Evolutionary conservation across 2,888 invertebrate species (phyloP).

Genomic region (Augiades crinisus): DNA sequence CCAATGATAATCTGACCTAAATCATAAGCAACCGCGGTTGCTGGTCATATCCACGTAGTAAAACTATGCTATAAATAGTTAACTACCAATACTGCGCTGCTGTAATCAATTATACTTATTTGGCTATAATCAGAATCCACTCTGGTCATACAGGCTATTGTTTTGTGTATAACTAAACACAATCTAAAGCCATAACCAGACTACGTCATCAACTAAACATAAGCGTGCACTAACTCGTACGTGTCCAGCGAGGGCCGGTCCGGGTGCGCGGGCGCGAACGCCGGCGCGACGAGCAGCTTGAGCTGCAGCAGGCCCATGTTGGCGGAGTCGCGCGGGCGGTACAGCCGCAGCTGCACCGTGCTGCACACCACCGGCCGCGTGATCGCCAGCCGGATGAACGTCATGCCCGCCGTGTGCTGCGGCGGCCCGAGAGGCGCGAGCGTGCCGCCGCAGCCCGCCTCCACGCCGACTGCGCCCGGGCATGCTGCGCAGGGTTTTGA

Average conservation of each 20-base stretch:
- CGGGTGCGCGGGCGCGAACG: slow-evolving; percentile 82
- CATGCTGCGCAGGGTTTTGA: slow-evolving; percentile 87
- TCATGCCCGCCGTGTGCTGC: slow-evolving; percentile 92
- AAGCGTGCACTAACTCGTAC: slow-evolving; percentile 38
- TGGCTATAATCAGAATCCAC: no score
- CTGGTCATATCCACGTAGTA: no score
- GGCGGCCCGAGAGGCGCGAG: slow-evolving; percentile 93
- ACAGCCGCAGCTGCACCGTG: slow-evolving; percentile 86
- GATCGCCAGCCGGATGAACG: slow-evolving; percentile 91
- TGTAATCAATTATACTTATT: no score
- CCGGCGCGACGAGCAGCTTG: slow-evolving; percentile 90
- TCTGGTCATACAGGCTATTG: no score
- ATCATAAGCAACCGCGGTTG: no score
- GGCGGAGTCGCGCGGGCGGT: slow-evolving; percentile 93
- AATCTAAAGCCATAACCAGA: no score
- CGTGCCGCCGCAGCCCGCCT: slow-evolving; percentile 90
- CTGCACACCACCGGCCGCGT: slow-evolving; percentile 93
- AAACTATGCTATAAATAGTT: no score
- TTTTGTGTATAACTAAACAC: no score
- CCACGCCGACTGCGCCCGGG: slow-evolving; percentile 93
- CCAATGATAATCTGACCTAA: no score
- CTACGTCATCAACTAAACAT: no score
- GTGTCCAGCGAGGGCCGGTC: slow-evolving; percentile 47
- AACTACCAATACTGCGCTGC: no score
- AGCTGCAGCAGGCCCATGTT: slow-evolving; percentile 95